Percentiles rank a stretch among this genome's conserved stretches.
Conservation (phyloP, 2,113 vertebrate genomes). For the Salvelinus namaycush region DNA sequence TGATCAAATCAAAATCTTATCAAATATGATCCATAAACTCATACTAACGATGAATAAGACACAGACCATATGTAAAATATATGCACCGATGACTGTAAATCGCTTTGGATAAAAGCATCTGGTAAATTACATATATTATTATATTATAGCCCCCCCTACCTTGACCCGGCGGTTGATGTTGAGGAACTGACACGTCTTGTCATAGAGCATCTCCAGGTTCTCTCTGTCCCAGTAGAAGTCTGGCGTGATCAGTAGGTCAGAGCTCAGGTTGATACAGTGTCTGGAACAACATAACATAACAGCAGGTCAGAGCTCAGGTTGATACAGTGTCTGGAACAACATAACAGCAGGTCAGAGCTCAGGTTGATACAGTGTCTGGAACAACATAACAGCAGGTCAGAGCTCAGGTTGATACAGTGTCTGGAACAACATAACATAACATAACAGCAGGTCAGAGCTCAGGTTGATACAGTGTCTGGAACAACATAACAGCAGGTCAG, state of each 20-base stretch:
- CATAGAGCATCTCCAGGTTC: constrained; percentile 93
- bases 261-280: constrained; percentile 95
- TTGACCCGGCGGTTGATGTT: constrained; percentile 95
- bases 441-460: constrained; percentile 95
- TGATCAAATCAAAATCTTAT: too few relatives aligned
- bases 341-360: constrained; percentile 88
- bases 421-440: constrained; percentile 45
- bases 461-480: constrained; percentile 90
- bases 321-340: constrained; percentile 80
- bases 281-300: constrained; percentile 57
- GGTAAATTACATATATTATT: too few relatives aligned
- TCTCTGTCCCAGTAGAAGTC: constrained; percentile 99
- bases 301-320: constrained; percentile 96
- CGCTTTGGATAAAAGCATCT: too few relatives aligned
- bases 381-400: constrained; percentile 80
- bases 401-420: constrained; percentile 95
- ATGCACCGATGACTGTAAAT: too few relatives aligned
- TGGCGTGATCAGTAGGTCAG: constrained; percentile 93
- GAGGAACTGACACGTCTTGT: constrained; percentile 95
- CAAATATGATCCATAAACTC: too few relatives aligned
- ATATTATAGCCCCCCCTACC: constrained; percentile 60
- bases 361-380: constrained; percentile 82
- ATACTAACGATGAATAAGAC: too few relatives aligned
- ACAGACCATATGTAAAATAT: too few relatives aligned
- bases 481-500: constrained; percentile 80